A percentile compares a stretch with the other conserved stretches of the same genome.
phyloP scores from a whole-genome alignment of 92 coral and sea anemone species.

The Umimayanthus chanpuru region DNA sequence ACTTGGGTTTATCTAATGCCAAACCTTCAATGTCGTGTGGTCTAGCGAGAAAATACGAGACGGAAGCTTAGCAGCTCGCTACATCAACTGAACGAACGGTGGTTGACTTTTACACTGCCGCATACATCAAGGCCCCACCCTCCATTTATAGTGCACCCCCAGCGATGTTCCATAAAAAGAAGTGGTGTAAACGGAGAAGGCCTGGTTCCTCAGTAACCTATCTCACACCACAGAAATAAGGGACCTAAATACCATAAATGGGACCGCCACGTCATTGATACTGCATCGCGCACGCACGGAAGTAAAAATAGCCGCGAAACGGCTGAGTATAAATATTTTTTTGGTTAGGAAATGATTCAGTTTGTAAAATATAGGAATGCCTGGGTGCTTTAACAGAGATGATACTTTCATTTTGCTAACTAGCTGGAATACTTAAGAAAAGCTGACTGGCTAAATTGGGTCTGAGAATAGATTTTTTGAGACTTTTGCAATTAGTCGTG shows the following conservation, averaged over 20 bases:
- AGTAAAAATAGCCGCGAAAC: constrained; percentile 22
- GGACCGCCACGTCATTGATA: constrained; percentile 12
- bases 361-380: not conserved
- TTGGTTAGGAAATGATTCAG: no score
- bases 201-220: constrained; percentile 22
- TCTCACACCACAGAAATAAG: constrained; percentile 28
- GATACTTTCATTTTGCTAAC: no score
- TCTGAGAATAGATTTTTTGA: no score
- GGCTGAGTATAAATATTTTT: not conserved
- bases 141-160: constrained; percentile 97
- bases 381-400: not conserved
- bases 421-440: no score
- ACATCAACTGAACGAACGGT: not conserved
- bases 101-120: constrained; percentile 34
- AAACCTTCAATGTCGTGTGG: constrained; percentile 1
- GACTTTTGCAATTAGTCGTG: no score
- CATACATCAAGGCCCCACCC: constrained; percentile 87
- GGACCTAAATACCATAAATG: not conserved
- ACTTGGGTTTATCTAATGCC: not conserved
- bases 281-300: constrained; percentile 11
- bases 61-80: constrained; percentile 18
- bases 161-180: constrained; percentile 94
- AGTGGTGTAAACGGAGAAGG: constrained; percentile 45
- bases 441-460: no score
- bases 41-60: constrained; percentile 12